Base-by-base conservation (phyloP, 2,797 vertebrate species). In the Dallia pectoralis region DNA sequence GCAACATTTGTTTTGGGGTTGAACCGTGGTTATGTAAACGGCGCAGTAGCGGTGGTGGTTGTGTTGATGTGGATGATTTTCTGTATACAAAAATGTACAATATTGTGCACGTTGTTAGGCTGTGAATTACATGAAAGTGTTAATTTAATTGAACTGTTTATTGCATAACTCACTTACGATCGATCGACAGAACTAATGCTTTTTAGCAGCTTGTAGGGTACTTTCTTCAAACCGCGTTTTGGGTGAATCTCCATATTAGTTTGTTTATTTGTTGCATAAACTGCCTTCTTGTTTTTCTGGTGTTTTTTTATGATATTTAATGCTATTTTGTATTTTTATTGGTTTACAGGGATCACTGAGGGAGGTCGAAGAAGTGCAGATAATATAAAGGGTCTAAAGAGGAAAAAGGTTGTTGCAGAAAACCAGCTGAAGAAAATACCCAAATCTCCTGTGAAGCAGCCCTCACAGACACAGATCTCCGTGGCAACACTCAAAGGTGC, bases 391-490 rank as follows among this genome's bases (percentile, higher is more conserved):
- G 97, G 97, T 79, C 93, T 99, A 79, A 99, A 99, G 88, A 94
- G 98, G 76, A 99, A 99, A 90, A 99, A 99, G 87, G 91, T 99
- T 67, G 95, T 98, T 73, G 93, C 92, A 69, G 97, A 98, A 91
- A 99, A 96, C 86, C 95, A 96, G 76, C 89, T 94, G 1, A 98
- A 98, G 85, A 99, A 99, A 92, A 96, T 97, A 86, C 96, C 95
- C 4, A 99, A 99, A 88, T 99, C 98, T 51, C 97, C 97, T 25
- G 92, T 98, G 82, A 97, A 97, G 87, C 97, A 95, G 82, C 94
- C 95, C 9, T 85, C 94, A 15, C 95, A 96, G 84, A 79, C 90
- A 56, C 96, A 96, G 91, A 88, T 84, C 48, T 70, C 91, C 11
- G 84, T 82, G 75, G 56, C 82, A 14, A 36, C n/a, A 25, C 67